phyloP scores from a whole-genome alignment of 2,888 invertebrate species.

The Watsonalla binaria region DNA sequence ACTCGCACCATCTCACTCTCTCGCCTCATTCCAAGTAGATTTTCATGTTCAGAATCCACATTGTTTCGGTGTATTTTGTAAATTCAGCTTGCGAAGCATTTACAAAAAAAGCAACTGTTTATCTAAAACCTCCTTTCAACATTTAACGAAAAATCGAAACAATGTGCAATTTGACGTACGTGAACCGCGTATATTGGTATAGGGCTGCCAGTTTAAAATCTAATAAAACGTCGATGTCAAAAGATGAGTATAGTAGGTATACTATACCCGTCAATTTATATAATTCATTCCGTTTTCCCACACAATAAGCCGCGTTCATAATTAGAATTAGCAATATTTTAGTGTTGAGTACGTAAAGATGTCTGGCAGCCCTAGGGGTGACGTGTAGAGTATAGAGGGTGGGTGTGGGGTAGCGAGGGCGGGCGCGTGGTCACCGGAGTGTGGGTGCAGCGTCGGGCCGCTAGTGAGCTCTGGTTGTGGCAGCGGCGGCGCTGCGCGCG shows the following conservation, averaged over 20 bases:
- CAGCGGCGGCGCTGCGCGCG: constrained; percentile 80
- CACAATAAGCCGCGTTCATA: no score
- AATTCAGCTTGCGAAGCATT: no score
- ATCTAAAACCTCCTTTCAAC: no score
- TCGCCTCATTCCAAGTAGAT: constrained; percentile 66
- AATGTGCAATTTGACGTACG: neutral
- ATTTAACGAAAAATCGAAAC: neutral
- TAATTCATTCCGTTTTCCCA: no score
- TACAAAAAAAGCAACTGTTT: no score
- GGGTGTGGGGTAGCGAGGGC: constrained; percentile 25
- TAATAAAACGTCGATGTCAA: no score
- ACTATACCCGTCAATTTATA: no score
- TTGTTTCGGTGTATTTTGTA: constrained; percentile 23
- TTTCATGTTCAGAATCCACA: constrained; percentile 27
- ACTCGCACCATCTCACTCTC: constrained; percentile 74
- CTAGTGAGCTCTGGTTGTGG: constrained; percentile 34
- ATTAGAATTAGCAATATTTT: constrained; percentile 6
- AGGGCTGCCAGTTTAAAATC: neutral
- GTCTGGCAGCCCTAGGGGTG: constrained; percentile 15
- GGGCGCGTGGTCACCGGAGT: constrained; percentile 36
- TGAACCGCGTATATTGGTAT: neutral
- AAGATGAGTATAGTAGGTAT: no score
- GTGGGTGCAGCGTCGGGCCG: constrained; percentile 15
- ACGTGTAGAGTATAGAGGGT: constrained; percentile 20
- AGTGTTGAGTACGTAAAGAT: constrained; percentile 11